Evolutionary conservation across 2,888 invertebrate species (phyloP).

Genomic region (Amiota communis): DNA sequence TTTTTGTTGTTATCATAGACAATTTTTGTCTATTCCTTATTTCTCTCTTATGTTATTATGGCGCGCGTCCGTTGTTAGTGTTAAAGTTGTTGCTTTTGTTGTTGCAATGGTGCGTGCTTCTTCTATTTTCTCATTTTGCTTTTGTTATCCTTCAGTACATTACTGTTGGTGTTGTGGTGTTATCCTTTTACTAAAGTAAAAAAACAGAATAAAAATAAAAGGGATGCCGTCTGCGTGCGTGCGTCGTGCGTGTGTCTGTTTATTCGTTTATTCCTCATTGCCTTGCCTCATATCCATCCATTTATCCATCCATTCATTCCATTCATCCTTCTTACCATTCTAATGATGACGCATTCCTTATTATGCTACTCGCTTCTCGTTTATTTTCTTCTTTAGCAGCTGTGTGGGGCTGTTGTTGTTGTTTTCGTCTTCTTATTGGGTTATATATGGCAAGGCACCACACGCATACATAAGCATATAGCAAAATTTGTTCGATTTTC

Average conservation of each 20-base stretch:
- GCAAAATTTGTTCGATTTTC: conserved; percentile 27
- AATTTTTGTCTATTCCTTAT: no score
- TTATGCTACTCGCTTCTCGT: conserved; percentile 33
- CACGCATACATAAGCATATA: conserved; percentile 6
- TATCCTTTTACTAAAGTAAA: neutral
- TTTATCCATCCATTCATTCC: neutral
- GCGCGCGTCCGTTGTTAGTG: neutral
- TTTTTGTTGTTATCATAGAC: conserved; percentile 31
- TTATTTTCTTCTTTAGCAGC: conserved; percentile 34
- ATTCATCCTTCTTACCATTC: conserved; percentile 42
- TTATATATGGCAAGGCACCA: conserved; percentile 36
- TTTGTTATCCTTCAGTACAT: neutral
- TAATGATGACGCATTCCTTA: conserved; percentile 64
- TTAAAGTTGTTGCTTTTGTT: conserved; percentile 4
- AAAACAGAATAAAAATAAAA: neutral
- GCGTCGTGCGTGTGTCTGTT: conserved; percentile 11
- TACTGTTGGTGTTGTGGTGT: neutral
- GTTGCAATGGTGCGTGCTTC: conserved; percentile 51
- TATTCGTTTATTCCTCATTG: neutral
- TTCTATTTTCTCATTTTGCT: neutral
- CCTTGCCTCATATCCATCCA: neutral
- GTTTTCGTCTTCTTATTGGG: conserved; percentile 44
- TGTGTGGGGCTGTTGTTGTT: conserved; percentile 20
- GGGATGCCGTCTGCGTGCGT: conserved; percentile 5
- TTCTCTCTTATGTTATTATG: neutral